Percentiles rank a stretch among this genome's conserved stretches.
These are phyloP conservation scores for Procambarus clarkii DNA, from an alignment of 1,140 invertebrate species.

Conservation along the genomic window DNA sequence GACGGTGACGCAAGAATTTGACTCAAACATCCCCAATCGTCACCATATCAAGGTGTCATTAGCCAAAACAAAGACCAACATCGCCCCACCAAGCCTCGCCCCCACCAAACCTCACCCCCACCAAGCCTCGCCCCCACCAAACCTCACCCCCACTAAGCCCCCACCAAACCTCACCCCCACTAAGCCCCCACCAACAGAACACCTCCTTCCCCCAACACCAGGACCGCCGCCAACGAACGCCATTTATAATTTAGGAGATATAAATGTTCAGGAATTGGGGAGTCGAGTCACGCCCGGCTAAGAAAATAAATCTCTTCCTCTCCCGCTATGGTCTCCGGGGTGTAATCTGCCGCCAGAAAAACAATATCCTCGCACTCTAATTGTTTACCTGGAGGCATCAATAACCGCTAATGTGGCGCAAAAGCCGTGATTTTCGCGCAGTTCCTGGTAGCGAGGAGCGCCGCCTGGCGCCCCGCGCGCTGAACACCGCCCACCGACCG, in stretches of 20 bases:
- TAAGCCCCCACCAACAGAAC: no score
- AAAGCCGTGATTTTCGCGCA: constrained; percentile 5
- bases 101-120: no score
- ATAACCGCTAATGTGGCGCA: background rate
- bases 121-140: no score
- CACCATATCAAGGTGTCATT: no score
- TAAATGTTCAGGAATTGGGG: background rate
- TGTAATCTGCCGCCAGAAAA: background rate
- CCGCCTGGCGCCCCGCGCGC: background rate
- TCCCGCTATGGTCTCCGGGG: background rate
- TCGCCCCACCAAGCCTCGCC: no score
- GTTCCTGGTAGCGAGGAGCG: background rate
- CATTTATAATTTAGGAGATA: constrained; percentile 1
- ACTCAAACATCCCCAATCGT: no score
- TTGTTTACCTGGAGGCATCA: constrained; percentile 6
- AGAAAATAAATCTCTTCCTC: background rate
- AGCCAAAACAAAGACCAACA: no score
- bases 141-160: no score
- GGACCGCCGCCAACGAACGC: background rate
- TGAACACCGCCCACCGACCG: background rate
- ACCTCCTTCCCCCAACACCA: no score
- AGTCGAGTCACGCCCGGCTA: background rate
- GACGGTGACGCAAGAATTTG: no score
- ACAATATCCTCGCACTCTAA: background rate
- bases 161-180: no score